Base-by-base conservation (phyloP, 2,888 invertebrate species). In the Trachelus iudaicus region DNA sequence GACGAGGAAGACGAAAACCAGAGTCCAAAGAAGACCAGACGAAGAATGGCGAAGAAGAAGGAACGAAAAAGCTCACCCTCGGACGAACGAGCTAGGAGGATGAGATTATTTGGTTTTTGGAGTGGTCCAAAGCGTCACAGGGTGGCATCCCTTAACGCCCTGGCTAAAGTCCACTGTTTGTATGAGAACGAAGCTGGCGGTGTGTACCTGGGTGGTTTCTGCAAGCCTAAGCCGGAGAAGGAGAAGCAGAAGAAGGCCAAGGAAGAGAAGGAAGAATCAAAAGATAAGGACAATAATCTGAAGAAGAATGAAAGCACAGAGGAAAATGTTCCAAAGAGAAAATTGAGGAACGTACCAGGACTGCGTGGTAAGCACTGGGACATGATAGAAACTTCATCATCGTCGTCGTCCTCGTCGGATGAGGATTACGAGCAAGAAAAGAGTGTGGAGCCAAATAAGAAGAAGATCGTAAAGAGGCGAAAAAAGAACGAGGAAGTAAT, bases 141-240 rank as follows among this genome's bases (percentile, higher is more conserved):
- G 83, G 97, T 97, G 92, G 98, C 98, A 69, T 97, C 97, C 3
- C 92, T 98, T 40, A 98, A 98, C 89, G 98, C 98, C 0, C 91
- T 96, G 84, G 97, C 97, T 35, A 97, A 97, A 93, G 97, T 98
- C 3, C 97, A 97, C 90, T 97, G 97, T 88, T 93, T 98, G 34
- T 97, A 97, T 88, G 97, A 97, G 91, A 97, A 97, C 89, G 97
- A 97, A 92, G 95, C 96, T 76, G 93, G 96, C 75, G 95, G 95
- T 1, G 95, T 95, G 80, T 94, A 95, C 77, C 89, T 93, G 23
- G 93, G 93, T 56, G 93, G 93, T 85, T 89, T 93, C 76, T 93
- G 94, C 69, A 93, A 93, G 82, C 93, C 93, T 34, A 94, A 93
- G 69, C 93, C 94, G 81, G 88, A 91, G 68, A 85, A 88, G 34